Conservation (phyloP, 2,113 vertebrate species). For the Melanerpes aurifrons region DNA sequence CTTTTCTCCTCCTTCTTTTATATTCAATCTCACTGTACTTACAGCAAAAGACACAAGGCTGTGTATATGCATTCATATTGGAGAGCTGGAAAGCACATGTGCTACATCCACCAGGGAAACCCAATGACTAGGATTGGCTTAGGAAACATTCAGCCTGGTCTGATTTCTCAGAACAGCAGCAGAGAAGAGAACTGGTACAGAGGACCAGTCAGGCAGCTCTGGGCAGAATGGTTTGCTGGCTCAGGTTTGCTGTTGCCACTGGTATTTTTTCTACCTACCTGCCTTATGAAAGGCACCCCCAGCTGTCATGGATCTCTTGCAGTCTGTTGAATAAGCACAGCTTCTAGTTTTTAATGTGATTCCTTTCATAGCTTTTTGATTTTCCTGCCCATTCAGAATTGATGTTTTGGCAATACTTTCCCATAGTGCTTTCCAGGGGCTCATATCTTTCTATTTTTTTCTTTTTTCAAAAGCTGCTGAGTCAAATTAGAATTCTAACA, state of each 20-base stretch:
- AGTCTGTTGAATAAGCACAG: neutral
- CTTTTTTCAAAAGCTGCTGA: neutral
- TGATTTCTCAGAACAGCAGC: neutral
- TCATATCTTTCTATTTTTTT: neutral
- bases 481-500: neutral
- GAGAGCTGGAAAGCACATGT: neutral
- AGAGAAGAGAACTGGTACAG: neutral
- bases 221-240: neutral
- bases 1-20: neutral
- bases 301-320: neutral
- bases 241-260: neutral
- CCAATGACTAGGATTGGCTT: fast-evolving
- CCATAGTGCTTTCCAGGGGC: neutral
- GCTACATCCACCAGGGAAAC: neutral
- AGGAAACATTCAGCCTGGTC: neutral
- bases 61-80: neutral
- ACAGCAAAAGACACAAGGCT: neutral
- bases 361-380: neutral
- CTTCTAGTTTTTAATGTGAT: neutral
- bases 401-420: neutral
- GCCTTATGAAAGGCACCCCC: neutral
- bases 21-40: neutral
- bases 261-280: neutral
- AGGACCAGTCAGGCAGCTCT: neutral
- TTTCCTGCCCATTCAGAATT: neutral